phyloP scores from a whole-genome alignment of 2,888 invertebrate species.

The Petrophora chlorosata region DNA sequence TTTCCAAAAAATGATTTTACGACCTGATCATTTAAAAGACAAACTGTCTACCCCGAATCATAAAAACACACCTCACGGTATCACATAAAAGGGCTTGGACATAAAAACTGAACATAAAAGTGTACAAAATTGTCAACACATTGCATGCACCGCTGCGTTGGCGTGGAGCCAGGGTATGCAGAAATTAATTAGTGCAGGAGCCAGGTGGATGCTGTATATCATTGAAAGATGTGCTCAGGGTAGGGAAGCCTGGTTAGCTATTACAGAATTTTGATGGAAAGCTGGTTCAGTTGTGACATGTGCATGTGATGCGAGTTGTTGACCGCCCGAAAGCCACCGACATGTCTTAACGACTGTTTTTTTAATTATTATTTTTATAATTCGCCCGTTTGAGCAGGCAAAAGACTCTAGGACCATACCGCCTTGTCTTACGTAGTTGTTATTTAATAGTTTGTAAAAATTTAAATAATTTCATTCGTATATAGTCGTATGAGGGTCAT shows the following conservation, averaged over 20 bases:
- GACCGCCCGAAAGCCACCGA: too few relatives aligned
- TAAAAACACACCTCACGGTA: conserved; percentile 35
- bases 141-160: conserved; percentile 50
- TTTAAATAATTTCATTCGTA: too few relatives aligned
- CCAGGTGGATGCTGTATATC: conserved; percentile 49
- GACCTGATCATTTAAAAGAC: conserved; percentile 10
- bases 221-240: background rate
- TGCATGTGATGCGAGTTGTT: too few relatives aligned
- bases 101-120: conserved; percentile 33
- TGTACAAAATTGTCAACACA: conserved; percentile 14
- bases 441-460: too few relatives aligned
- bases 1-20: background rate
- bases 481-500: too few relatives aligned
- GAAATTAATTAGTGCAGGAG: conserved; percentile 65
- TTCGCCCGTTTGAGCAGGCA: too few relatives aligned
- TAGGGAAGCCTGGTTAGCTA: background rate
- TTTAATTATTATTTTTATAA: too few relatives aligned
- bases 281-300: too few relatives aligned
- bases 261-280: too few relatives aligned
- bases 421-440: too few relatives aligned
- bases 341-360: too few relatives aligned
- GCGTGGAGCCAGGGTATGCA: conserved; percentile 55
- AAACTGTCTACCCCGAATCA: conserved; percentile 8
- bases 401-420: too few relatives aligned
- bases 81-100: conserved; percentile 34